Base-by-base conservation (phyloP, 2,888 invertebrate species). In the Synanthedon formicaeformis region DNA sequence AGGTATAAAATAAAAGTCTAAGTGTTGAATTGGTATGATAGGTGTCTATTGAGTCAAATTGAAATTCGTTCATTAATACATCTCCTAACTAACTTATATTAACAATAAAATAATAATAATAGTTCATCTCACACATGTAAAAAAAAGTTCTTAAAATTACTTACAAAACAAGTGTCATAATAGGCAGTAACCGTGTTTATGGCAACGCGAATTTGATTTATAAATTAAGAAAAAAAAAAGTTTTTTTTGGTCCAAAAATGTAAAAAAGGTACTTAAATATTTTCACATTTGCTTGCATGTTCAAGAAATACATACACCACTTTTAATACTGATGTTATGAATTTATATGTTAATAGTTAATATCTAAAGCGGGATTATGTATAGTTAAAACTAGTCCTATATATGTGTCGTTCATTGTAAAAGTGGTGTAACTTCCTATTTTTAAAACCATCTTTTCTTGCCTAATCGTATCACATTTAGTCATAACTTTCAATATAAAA, bases 121-220 rank as follows among this genome's bases (percentile, higher is more conserved):
- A 45, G 4, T 13, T 14, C 11, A 45, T 11, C 14, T 12, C 50
- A 50, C 23, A 50, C 50, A 23, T 50, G 34, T 34, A 34, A 34
- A 34, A 50, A 50, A 50, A 50, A 16, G 10, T 49, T 56, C 63
- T 60, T 61, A 55, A 65, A 57, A 58, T 56, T 64, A 66, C 63
- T 66, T 66, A 68, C 60, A 56, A 62, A 63, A 69, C 73, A 76
- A 80, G 78, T 83, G 82, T 84, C 82, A 81, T 52, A 23, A 18
- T 48, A 52, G 83, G 82, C 85, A 84, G 84, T 85, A 75, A 76
- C 66, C 71, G 72, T 77, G 75, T 75, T 75, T 81, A 86, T 86
- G 86, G 86, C 86, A 86, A 82, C 84, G 77, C 80, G 83, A 85
- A 85, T 84, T 82, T 82, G 81, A 74, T 73, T 80, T 81, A 75